A percentile compares a stretch with the other conserved stretches of the same genome.
Evolutionary conservation across 2,888 invertebrate species (phyloP).

Genomic region (Spisula subtruncata): DNA sequence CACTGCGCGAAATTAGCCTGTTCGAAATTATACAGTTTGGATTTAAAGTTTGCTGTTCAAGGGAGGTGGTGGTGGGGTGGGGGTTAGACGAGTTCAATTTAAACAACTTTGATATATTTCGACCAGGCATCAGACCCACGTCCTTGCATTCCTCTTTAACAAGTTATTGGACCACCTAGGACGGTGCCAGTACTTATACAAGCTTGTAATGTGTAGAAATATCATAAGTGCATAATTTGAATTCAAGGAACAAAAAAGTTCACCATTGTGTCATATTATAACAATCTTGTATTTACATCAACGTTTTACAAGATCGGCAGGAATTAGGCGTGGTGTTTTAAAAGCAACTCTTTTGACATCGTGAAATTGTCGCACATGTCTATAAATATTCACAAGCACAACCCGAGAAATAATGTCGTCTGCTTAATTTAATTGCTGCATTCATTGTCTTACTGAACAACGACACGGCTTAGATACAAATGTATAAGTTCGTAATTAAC

Average conservation of each 20-base stretch:
- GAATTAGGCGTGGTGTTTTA: conserved; percentile 4
- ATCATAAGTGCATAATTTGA: neutral
- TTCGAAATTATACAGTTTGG: too few relatives aligned
- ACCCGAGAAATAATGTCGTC: conserved; percentile 21
- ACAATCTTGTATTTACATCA: neutral
- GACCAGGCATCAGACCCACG: too few relatives aligned
- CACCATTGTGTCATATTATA: neutral
- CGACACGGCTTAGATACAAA: neutral
- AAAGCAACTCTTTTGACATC: conserved; percentile 35
- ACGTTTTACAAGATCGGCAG: neutral
- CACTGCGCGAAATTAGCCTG: too few relatives aligned
- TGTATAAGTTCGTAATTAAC: conserved; percentile 2
- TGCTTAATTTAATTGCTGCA: conserved; percentile 35
- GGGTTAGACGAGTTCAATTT: too few relatives aligned
- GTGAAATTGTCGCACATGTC: conserved; percentile 31
- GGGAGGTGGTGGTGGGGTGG: too few relatives aligned
- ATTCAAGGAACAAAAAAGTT: neutral
- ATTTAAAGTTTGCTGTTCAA: too few relatives aligned
- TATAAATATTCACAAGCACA: conserved; percentile 44
- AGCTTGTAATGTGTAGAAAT: neutral
- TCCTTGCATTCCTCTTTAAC: too few relatives aligned
- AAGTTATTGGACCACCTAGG: too few relatives aligned
- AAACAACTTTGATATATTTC: too few relatives aligned
- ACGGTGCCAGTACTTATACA: neutral
- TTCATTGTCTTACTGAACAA: conserved; percentile 3